Conservation (phyloP, 2,888 invertebrate genomes). For the Xestoiulus laeticollis region DNA sequence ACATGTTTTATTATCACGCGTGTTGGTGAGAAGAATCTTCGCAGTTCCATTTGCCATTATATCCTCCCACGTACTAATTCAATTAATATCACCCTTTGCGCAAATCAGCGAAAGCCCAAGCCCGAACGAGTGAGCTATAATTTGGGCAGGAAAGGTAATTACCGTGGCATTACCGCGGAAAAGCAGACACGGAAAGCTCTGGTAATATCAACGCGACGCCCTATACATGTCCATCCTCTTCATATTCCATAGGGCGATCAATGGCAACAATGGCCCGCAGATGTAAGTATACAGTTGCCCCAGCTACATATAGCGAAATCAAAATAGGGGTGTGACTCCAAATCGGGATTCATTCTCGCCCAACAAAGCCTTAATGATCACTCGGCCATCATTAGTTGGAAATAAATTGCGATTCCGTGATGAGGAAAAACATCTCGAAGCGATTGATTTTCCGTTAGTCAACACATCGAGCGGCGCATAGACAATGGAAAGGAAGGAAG, state of each 20-base stretch:
- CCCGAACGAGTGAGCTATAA: neutral
- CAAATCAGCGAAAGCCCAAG: neutral
- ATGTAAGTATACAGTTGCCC: neutral
- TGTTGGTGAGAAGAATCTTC: too few relatives aligned
- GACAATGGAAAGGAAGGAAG: neutral
- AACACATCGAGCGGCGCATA: neutral
- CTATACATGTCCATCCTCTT: neutral
- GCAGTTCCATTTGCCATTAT: too few relatives aligned
- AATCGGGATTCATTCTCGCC: neutral
- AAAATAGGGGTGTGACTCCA: neutral
- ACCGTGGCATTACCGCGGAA: neutral
- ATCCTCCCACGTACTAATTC: neutral
- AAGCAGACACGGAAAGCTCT: neutral
- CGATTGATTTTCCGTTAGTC: conserved; percentile 37
- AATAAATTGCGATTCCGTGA: conserved; percentile 15
- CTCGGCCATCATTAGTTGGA: conserved; percentile 20
- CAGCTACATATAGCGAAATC: neutral
- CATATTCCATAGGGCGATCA: neutral
- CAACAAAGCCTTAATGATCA: neutral
- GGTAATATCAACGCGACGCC: neutral
- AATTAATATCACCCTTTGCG: neutral
- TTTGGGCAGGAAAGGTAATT: neutral
- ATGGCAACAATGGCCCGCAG: neutral
- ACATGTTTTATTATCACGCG: too few relatives aligned
- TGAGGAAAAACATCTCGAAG: conserved; percentile 24